Base-by-base conservation (phyloP, 2,113 vertebrate species). In the Osmerus eperlanus region DNA sequence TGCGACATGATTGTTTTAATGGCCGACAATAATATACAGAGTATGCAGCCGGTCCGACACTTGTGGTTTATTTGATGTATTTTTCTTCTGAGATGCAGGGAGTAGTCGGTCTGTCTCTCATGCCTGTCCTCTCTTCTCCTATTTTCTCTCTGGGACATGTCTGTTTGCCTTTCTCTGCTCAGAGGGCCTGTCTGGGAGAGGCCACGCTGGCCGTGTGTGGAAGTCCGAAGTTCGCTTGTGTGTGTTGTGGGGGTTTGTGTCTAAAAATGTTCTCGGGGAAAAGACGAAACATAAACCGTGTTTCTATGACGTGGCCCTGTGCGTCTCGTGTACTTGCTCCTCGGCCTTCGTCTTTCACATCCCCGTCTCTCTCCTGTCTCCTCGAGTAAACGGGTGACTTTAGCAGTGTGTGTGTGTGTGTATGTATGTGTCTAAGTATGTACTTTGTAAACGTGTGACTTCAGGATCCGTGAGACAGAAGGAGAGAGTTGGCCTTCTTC, bases 1-100 rank as follows among this genome's bases (percentile, higher is more conserved):
- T 69, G 28, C 23, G 59, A 72, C 73, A 56, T 82, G 76, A 87
- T 82, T 82, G 85, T 86, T 85, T 85, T 85, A 87, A 87, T 85
- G 80, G 78, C 73, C 7, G 78, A 32, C 28, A 77, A 76, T 83
- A 82, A 89, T 78, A 83, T 76, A 81, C 82, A 83, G 68, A 75
- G 60, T 65, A 67, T 56, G 21, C 74, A 0, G 65, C 19, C 59
- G 69, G 70, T 4, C 71, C 0, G n/a, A 19, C 58, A 2, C 41
- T 58, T 67, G 74, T 12, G 60, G 78, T 55, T 28, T 64, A 36
- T 74, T 68, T 55, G 52, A 59, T 76, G 76, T 79, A 23, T 77
- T 81, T 78, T 67, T 65, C 62, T 80, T 72, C 14, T 13, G 54
- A 11, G 56, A 65, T 11, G 41, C 55, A 59, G 71, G 61, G 54